Percentiles rank a stretch among this genome's conserved stretches.
Conservation (phyloP, 1,140 invertebrate genomes). For the Proales similis region DNA sequence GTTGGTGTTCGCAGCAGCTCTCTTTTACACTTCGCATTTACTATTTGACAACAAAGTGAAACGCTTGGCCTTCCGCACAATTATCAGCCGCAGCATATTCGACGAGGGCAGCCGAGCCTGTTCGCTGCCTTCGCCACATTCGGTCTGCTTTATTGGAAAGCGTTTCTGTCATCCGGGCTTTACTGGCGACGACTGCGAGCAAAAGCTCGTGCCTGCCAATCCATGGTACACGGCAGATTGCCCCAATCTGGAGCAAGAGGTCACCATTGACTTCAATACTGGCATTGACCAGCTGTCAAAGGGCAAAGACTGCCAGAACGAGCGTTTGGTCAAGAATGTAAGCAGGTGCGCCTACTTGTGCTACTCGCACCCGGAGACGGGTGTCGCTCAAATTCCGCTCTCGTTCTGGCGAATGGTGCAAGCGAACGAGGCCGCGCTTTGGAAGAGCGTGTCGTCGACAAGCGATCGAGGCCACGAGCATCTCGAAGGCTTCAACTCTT, state of each 20-base stretch:
- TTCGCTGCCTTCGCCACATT: no score
- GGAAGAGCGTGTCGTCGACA: neutral
- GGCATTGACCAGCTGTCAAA: neutral
- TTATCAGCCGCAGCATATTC: no score
- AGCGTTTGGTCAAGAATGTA: neutral
- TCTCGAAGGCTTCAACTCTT: neutral
- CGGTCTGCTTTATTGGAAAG: neutral
- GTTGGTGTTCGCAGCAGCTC: no score
- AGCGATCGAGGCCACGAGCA: neutral
- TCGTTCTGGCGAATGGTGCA: neutral
- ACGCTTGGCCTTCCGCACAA: no score
- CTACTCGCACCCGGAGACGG: neutral
- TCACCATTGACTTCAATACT: neutral
- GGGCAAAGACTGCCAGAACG: neutral
- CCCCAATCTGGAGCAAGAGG: neutral
- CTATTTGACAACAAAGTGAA: no score
- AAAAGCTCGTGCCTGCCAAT: neutral
- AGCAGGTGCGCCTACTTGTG: slow-evolving; percentile 2
- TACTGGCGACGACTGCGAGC: neutral
- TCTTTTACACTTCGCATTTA: no score
- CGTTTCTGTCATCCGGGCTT: slow-evolving; percentile 1
- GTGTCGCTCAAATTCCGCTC: slow-evolving; percentile 1
- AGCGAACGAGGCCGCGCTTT: neutral
- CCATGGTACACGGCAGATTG: slow-evolving; percentile 20
- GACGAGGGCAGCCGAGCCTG: no score